phyloP scores from a whole-genome alignment of 2,797 vertebrate species.

The Hemibagrus guttatus region DNA sequence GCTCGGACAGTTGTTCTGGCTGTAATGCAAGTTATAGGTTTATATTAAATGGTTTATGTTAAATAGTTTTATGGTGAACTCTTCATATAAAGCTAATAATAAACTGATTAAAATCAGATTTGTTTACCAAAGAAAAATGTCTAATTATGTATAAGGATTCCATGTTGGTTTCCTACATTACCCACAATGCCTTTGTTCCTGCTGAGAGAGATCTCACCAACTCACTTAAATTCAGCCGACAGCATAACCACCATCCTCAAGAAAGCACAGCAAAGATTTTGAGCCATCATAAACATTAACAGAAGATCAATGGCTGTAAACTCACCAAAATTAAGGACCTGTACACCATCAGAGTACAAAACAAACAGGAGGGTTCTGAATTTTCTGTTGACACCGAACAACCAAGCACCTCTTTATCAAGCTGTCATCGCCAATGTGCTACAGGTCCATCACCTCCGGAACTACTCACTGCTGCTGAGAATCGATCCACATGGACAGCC shows the following conservation, averaged over 20 bases:
- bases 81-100: not conserved
- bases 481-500: too few species aligned
- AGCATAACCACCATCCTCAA: not conserved
- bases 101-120: not conserved
- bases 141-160: not conserved
- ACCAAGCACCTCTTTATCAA: too few species aligned
- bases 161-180: too few species aligned
- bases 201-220: not conserved
- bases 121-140: not conserved
- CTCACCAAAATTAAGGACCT: not conserved
- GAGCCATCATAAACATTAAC: too few species aligned
- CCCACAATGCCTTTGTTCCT: too few species aligned
- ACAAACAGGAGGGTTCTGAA: too few species aligned
- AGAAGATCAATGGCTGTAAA: too few species aligned
- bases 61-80: not conserved
- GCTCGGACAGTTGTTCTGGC: not conserved
- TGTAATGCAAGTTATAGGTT: not conserved
- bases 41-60: not conserved
- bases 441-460: not conserved
- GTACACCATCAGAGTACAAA: not conserved
- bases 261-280: not conserved
- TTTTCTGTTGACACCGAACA: not conserved
- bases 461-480: too few species aligned
- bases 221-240: not conserved
- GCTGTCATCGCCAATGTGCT: not conserved